A percentile compares a stretch with the other conserved stretches of the same genome.
phyloP scores from a whole-genome alignment of 2,797 vertebrate genomes.

The Galaxias olidus region DNA sequence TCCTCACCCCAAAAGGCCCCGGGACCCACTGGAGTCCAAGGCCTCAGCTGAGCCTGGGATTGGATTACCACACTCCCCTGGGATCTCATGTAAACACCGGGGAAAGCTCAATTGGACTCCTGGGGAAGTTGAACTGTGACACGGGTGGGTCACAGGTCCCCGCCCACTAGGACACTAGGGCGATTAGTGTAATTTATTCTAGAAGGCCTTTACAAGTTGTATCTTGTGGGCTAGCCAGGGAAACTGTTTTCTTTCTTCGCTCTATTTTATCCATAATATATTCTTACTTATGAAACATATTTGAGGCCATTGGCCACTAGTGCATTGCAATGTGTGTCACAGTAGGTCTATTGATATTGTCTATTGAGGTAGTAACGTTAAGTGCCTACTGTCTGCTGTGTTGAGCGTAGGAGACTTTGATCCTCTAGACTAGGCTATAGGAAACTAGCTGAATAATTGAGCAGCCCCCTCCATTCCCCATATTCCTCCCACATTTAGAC shows the following conservation, averaged over 20 bases:
- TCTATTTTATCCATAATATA: no score
- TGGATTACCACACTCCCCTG: conserved; percentile 52
- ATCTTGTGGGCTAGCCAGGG: neutral
- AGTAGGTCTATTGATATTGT: no score
- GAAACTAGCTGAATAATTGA: no score
- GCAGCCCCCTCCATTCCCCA: no score
- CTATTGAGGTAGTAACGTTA: no score
- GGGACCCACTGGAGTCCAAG: neutral
- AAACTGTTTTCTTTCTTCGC: conserved; percentile 8
- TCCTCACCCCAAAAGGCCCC: neutral
- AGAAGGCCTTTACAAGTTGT: neutral
- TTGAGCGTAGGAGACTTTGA: no score
- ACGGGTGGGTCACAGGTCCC: conserved; percentile 28
- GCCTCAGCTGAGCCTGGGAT: conserved; percentile 32
- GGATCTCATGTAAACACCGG: conserved; percentile 37
- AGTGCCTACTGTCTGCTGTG: no score
- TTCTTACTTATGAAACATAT: conserved; percentile 37
- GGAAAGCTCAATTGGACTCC: conserved; percentile 53
- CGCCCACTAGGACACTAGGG: conserved; percentile 28
- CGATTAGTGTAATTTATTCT: conserved; percentile 41
- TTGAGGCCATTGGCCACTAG: no score
- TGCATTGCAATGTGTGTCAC: no score
- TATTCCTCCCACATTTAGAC: no score
- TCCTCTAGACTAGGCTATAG: no score
- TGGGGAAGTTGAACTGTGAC: conserved; percentile 36